Evolutionary conservation across 2,113 vertebrate species (phyloP).

Genomic region (Mormoops blainvillei): DNA sequence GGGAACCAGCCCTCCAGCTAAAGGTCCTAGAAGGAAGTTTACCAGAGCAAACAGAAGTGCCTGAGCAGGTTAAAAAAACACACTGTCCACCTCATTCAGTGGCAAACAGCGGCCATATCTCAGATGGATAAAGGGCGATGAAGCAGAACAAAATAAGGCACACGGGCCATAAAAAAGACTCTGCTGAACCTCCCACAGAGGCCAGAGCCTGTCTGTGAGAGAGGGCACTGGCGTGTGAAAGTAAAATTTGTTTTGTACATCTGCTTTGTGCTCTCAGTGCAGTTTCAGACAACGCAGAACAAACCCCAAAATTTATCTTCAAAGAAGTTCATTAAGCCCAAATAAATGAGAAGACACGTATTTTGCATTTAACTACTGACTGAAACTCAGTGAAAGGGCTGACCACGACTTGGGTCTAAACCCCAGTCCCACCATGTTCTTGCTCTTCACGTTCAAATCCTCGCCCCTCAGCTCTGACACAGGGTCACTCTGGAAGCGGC

Average conservation of each 20-base stretch:
- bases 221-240: background rate
- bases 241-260: background rate
- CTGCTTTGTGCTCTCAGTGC: background rate
- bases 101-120: background rate
- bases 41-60: background rate
- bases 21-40: background rate
- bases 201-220: background rate
- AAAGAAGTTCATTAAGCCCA: conserved; percentile 18
- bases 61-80: background rate
- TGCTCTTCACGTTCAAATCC: background rate
- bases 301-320: background rate
- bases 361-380: background rate
- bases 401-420: background rate
- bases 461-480: background rate
- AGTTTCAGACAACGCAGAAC: background rate
- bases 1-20: background rate
- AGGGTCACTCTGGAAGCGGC: background rate
- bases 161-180: background rate
- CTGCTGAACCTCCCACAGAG: background rate
- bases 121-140: background rate
- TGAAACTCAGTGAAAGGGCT: background rate
- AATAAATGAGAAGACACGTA: background rate
- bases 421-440: background rate
- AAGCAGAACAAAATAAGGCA: background rate
- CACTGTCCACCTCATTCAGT: background rate